Conservation (phyloP, 2,797 vertebrate genomes). For the Schizothorax lantsangensis region DNA sequence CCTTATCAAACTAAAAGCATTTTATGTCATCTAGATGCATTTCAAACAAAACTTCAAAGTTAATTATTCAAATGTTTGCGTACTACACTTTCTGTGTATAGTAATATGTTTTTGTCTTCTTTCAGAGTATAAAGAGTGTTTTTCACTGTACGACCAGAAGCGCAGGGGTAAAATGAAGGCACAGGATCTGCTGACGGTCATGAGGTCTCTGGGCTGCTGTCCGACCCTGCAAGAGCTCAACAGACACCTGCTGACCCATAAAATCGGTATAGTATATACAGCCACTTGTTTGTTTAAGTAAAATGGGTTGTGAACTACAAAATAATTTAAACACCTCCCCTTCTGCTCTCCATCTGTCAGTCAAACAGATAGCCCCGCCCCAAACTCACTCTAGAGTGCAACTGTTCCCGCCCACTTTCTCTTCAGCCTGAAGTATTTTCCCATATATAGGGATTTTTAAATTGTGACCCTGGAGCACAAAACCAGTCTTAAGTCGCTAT, state of each 20-base stretch:
- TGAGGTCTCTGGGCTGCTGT: conserved; percentile 86
- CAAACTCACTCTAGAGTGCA: not conserved
- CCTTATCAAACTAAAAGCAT: not conserved
- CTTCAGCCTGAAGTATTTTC: not conserved
- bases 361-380: not conserved
- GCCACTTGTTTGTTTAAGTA: not conserved
- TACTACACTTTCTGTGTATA: not conserved
- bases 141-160: conserved; percentile 88
- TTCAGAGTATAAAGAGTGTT: conserved; percentile 92
- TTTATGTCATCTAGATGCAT: not conserved
- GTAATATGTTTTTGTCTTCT: not conserved
- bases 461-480: not conserved
- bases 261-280: conserved; percentile 74
- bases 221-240: conserved; percentile 82
- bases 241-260: conserved; percentile 81
- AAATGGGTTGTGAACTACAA: not conserved
- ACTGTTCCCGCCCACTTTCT: not conserved
- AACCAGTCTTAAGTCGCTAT: too few species aligned
- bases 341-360: not conserved
- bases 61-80: not conserved
- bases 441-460: not conserved
- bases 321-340: not conserved
- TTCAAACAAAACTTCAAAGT: not conserved
- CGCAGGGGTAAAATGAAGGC: conserved; percentile 83
- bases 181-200: conserved; percentile 82